Percentiles rank a stretch among this genome's conserved stretches.
Evolutionary conservation across 2,113 vertebrate genomes (phyloP).

Genomic region (Syrrhaptes paradoxus): DNA sequence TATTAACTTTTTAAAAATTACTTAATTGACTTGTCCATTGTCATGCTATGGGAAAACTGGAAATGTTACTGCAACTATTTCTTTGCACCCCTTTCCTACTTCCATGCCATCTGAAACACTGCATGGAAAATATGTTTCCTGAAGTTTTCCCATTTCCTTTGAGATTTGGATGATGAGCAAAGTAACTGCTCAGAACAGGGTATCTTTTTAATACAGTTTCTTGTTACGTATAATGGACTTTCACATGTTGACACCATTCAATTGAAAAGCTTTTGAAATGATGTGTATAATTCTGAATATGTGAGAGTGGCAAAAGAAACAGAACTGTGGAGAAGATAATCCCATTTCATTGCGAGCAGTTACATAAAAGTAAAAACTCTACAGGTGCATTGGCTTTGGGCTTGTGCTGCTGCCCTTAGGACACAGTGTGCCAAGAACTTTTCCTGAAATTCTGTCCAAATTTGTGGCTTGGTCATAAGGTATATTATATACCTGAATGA

Average conservation of each 20-base stretch:
- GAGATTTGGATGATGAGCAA: neutral
- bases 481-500: accelerated
- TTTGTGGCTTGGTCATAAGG: neutral
- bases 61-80: neutral
- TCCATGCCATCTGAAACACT: neutral
- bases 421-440: neutral
- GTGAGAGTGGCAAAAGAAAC: neutral
- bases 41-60: neutral
- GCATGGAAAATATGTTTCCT: neutral
- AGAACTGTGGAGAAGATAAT: neutral
- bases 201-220: neutral
- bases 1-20: neutral
- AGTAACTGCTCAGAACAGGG: neutral
- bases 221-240: neutral
- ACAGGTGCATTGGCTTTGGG: neutral
- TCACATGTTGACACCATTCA: neutral
- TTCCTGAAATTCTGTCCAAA: neutral
- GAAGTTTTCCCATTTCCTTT: neutral
- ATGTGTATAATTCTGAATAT: neutral
- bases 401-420: neutral
- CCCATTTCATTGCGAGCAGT: neutral
- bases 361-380: neutral
- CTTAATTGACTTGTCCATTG: neutral
- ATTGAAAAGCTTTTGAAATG: neutral
- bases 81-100: neutral